These are phyloP conservation scores for Macroramphosus scolopax DNA, from an alignment of 2,797 vertebrate species.

Conservation along the genomic window DNA sequence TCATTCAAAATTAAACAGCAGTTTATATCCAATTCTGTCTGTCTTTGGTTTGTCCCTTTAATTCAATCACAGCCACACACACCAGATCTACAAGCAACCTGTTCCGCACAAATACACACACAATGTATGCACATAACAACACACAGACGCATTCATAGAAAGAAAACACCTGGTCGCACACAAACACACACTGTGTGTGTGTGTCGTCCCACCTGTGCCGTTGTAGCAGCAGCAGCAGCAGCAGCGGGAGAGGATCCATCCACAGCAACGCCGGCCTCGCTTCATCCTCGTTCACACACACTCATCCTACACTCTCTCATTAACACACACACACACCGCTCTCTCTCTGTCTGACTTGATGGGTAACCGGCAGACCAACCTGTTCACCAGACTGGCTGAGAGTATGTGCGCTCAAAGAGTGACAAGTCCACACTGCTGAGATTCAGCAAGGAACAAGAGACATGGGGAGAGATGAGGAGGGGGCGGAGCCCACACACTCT, in stretches of 20 bases:
- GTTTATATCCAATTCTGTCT: too few species aligned
- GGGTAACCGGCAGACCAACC: neutral
- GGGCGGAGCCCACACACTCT: constrained; percentile 39
- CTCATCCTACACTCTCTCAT: too few species aligned
- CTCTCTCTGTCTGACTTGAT: too few species aligned
- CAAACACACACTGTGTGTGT: neutral
- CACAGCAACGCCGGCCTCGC: constrained; percentile 52
- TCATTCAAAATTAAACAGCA: too few species aligned
- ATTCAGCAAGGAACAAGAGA: constrained; percentile 20
- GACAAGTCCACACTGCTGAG: constrained; percentile 36
- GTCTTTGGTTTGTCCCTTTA: too few species aligned
- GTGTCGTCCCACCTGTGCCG: constrained; percentile 50
- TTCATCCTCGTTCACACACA: constrained; percentile 50
- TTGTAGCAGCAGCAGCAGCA: constrained; percentile 66
- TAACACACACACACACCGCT: constrained; percentile 1
- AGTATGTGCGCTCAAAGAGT: neutral
- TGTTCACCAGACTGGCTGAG: neutral
- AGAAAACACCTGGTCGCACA: neutral
- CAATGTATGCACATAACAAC: neutral
- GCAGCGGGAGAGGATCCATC: constrained; percentile 59
- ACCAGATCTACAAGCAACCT: neutral
- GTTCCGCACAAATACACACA: neutral
- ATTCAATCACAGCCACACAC: constrained; percentile 4
- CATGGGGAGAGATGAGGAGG: constrained; percentile 11
- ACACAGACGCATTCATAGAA: neutral